Conservation (phyloP, 2,797 vertebrate species). For the Lycodopsis pacificus region DNA sequence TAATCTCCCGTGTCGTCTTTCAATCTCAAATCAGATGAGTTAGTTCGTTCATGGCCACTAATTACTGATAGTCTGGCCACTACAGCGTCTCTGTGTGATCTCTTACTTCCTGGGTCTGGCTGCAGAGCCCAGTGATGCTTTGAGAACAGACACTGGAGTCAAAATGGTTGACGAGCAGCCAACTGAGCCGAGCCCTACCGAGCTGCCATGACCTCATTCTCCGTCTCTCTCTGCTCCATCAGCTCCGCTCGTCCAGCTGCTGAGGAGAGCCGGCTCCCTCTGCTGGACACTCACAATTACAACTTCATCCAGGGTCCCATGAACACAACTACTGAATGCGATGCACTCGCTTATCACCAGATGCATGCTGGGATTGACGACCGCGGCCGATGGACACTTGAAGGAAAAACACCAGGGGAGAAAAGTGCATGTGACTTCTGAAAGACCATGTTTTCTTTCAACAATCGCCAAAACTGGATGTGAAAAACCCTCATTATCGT, state of each 20-base stretch:
- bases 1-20: not conserved
- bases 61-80: not conserved
- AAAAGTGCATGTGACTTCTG: too few species aligned
- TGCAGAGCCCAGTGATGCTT: constrained; percentile 27
- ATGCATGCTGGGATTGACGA: not conserved
- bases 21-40: not conserved
- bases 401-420: too few species aligned
- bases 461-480: too few species aligned
- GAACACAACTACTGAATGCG: not conserved
- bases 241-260: constrained; percentile 46
- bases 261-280: constrained; percentile 43
- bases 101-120: not conserved
- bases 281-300: constrained; percentile 28
- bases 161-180: constrained; percentile 60
- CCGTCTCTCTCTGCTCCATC: constrained; percentile 58
- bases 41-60: not conserved
- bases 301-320: not conserved
- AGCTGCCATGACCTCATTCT: constrained; percentile 73
- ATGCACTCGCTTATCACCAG: not conserved
- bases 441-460: too few species aligned
- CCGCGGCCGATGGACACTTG: too few species aligned
- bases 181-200: constrained; percentile 73
- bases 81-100: not conserved
- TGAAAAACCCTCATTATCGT: too few species aligned
- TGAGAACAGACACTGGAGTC: constrained; percentile 49